Evolutionary conservation across 2,888 invertebrate species (phyloP), one percentile per base, ranked within the genome.

Genomic region (Asteroscopus sphinx): DNA sequence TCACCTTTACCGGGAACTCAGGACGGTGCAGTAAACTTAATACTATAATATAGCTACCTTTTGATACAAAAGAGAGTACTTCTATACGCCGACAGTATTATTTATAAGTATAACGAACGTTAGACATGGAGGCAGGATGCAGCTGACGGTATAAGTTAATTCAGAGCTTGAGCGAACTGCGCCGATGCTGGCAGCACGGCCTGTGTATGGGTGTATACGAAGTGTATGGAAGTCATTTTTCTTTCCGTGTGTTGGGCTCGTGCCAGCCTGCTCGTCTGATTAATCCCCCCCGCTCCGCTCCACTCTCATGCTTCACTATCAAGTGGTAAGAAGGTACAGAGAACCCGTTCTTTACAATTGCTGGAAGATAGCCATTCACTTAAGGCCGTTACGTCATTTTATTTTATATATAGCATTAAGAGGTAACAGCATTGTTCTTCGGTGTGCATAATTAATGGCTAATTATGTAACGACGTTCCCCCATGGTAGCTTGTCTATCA

Each of bases 1-100:
- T 16, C 11, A 39, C 33, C 3, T 15, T 33, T 32, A 60, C 40
- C 33, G 15, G 26, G 32, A 36, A 32, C 15, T 5, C 8, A 17
- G 9, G 16, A 32, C 16, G 15, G 11, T 17, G 13, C 11, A 21
- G 12, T 21, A 26, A 5, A 56, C 12, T 25, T 26, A n/a, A 5
- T 25, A 6, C 12, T 21, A 26, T 8, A 6, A 26, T 26, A 26
- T 8, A 26, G 5, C 7, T 6, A 26, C 1, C 8, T 26, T 26
- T 21, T 21, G 21, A 21, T 21, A 21, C 4, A 21, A 21, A 21
- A 21, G 21, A 21, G 2, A 2, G 2, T 21, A 21, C 21, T 21
- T 21, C n/a, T 21, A 21, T 2, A 21, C 21, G 21, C 4, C 2
- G 21, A 21, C 2, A 21, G 2, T 21, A 21, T 21, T 21, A 21